These are phyloP conservation scores for Dinomys branickii DNA, from an alignment of 2,113 vertebrate species.

Conservation along the genomic window DNA sequence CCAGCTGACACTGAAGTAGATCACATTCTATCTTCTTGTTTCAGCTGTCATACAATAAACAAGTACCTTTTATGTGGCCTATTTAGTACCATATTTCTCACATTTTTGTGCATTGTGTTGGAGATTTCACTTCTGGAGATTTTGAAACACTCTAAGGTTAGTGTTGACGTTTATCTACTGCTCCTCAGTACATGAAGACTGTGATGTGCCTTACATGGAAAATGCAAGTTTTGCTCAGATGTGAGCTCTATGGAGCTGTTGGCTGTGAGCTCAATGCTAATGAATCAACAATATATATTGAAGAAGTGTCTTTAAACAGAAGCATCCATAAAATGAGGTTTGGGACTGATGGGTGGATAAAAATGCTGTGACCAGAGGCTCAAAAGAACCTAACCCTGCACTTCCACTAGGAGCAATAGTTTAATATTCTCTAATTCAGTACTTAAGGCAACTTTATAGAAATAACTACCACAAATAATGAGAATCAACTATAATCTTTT, in stretches of 20 bases:
- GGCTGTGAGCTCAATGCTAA: not conserved
- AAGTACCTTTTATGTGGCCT: not conserved
- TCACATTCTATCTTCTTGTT: not conserved
- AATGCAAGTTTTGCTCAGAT: not conserved
- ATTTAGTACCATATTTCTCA: not conserved
- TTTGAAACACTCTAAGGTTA: not conserved
- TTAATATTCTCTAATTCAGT: conserved; percentile 31
- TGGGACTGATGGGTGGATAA: not conserved
- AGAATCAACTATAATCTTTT: not conserved
- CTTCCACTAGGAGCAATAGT: not conserved
- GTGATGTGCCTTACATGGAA: not conserved
- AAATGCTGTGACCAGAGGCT: not conserved
- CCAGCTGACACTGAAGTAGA: not conserved
- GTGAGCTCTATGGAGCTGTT: not conserved
- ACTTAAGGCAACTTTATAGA: conserved; percentile 7
- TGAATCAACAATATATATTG: not conserved
- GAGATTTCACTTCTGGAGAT: conserved; percentile 37
- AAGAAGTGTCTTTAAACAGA: conserved; percentile 40
- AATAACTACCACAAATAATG: not conserved
- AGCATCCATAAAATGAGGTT: not conserved
- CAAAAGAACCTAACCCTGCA: not conserved
- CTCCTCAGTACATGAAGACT: not conserved
- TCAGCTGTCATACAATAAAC: not conserved
- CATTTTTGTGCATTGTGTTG: not conserved
- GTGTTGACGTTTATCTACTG: not conserved